Evolutionary conservation across 2,888 invertebrate species (phyloP).

Genomic region (Cosmia trapezina): DNA sequence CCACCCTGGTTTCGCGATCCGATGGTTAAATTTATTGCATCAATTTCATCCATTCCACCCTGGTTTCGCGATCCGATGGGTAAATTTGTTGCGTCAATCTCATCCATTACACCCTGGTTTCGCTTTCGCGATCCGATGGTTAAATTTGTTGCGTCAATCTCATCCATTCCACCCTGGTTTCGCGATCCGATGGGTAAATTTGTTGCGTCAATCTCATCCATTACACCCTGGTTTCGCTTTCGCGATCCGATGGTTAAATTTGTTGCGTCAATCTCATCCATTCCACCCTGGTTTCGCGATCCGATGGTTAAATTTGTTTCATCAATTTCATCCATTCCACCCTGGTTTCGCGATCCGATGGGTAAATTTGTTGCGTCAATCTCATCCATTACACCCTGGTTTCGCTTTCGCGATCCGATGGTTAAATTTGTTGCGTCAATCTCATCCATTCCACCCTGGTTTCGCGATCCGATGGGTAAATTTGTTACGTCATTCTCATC

Average conservation of each 20-base stretch:
- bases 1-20: neutral
- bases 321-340: neutral
- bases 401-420: neutral
- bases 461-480: neutral
- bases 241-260: neutral
- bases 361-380: neutral
- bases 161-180: neutral
- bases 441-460: neutral
- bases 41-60: neutral
- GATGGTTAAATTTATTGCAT: neutral
- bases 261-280: neutral
- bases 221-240: neutral
- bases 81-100: neutral
- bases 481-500: neutral
- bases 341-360: neutral
- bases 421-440: neutral
- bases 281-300: neutral
- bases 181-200: neutral
- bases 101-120: conserved; percentile 1
- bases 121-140: neutral
- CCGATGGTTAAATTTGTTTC: neutral
- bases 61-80: neutral
- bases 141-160: neutral
- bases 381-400: neutral
- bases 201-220: neutral